These are phyloP conservation scores for Onthophagus sagittarius DNA, from an alignment of 2,888 invertebrate genomes.

Conservation along the genomic window DNA sequence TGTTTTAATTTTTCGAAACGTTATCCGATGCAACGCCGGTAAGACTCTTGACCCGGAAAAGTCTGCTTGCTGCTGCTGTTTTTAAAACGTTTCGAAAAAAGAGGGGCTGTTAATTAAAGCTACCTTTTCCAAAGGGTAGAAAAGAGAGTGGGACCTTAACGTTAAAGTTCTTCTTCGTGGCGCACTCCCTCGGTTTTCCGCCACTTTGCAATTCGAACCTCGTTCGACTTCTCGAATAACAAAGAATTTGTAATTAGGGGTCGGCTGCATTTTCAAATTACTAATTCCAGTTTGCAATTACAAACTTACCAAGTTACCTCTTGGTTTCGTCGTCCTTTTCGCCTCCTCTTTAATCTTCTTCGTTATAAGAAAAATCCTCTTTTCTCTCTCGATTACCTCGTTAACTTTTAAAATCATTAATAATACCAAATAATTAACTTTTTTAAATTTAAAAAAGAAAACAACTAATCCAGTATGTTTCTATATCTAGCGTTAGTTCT, in stretches of 20 bases:
- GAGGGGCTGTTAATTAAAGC: not conserved
- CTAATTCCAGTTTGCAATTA: not conserved
- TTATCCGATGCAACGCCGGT: not conserved
- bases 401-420: too few species aligned
- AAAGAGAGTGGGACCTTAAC: not conserved
- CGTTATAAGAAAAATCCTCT: too few species aligned
- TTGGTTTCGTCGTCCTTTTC: not conserved
- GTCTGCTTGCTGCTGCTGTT: not conserved
- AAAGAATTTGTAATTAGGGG: not conserved
- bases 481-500: too few species aligned
- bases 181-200: not conserved
- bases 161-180: not conserved
- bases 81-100: not conserved
- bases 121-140: not conserved
- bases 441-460: too few species aligned
- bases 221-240: not conserved
- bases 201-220: not conserved
- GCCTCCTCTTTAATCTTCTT: not conserved
- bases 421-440: too few species aligned
- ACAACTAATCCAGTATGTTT: too few species aligned
- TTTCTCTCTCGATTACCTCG: too few species aligned
- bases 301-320: not conserved
- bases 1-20: not conserved
- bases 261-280: not conserved
- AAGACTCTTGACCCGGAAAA: not conserved